Percentiles rank a stretch among this genome's conserved stretches.
These are phyloP conservation scores for Liposcelis brunnea DNA, from an alignment of 2,888 invertebrate genomes.

Conservation along the genomic window DNA sequence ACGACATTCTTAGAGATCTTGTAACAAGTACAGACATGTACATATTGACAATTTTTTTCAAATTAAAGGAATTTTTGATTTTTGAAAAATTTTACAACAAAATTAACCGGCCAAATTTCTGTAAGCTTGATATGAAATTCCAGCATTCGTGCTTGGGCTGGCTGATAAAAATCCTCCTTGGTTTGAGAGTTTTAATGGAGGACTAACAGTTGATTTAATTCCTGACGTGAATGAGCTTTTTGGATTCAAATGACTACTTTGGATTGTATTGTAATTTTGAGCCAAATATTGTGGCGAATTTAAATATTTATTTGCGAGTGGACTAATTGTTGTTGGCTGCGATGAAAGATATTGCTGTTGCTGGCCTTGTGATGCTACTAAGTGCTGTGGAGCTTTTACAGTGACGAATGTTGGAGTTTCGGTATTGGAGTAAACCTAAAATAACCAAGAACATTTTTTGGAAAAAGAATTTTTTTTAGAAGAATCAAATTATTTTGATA, in stretches of 20 bases:
- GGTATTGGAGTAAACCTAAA: slow-evolving; percentile 1
- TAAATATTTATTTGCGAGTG: neutral
- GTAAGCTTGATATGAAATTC: slow-evolving; percentile 2
- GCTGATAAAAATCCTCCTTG: neutral
- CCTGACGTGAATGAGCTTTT: neutral
- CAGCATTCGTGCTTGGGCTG: neutral
- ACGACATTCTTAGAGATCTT: too few species aligned
- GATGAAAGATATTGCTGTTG: neutral
- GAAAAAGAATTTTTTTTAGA: too few species aligned
- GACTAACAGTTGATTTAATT: slow-evolving; percentile 4
- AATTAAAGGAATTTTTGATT: too few species aligned
- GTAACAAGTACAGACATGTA: too few species aligned
- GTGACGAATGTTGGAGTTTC: slow-evolving; percentile 1
- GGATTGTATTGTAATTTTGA: slow-evolving; percentile 6
- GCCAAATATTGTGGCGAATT: slow-evolving; percentile 4
- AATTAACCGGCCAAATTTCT: slow-evolving; percentile 2
- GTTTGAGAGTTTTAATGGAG: neutral
- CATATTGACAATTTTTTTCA: too few species aligned
- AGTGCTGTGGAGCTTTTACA: neutral
- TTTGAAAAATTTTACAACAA: too few species aligned
- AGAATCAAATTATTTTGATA: too few species aligned
- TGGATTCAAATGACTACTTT: neutral
- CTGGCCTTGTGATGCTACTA: slow-evolving; percentile 2
- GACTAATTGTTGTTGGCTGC: neutral
- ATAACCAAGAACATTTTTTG: neutral